These are phyloP conservation scores for Ecdyonurus torrentis DNA, from an alignment of 2,888 invertebrate species.

Conservation along the genomic window DNA sequence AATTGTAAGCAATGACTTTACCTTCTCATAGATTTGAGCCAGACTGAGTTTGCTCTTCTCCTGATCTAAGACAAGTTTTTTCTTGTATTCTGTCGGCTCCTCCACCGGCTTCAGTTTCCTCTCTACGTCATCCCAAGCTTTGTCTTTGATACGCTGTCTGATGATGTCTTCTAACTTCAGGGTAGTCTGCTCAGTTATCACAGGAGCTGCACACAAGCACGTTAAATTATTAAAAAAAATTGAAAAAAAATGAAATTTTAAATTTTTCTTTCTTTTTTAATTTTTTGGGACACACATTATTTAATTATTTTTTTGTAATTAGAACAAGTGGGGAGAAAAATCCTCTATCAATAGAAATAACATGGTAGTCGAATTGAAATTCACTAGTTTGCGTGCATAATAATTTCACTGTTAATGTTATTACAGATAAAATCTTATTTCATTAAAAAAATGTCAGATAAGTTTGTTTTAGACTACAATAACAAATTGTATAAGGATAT, in stretches of 20 bases:
- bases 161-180: conserved; percentile 78
- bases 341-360: too few species aligned
- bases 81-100: conserved; percentile 69
- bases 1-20: conserved; percentile 14
- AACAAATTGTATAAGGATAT: too few species aligned
- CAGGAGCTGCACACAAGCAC: conserved; percentile 46
- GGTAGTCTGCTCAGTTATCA: conserved; percentile 84
- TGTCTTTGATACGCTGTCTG: conserved; percentile 78
- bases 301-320: too few species aligned
- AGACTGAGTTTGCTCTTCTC: conserved; percentile 88
- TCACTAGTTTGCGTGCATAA: too few species aligned
- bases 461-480: conserved; percentile 10
- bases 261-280: neutral
- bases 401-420: too few species aligned
- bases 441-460: neutral
- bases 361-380: too few species aligned
- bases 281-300: conserved; percentile 8
- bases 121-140: conserved; percentile 86
- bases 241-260: too few species aligned
- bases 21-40: conserved; percentile 82
- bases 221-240: neutral
- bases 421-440: conserved; percentile 3
- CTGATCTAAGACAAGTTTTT: conserved; percentile 73
- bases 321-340: too few species aligned
- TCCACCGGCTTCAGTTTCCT: conserved; percentile 71